Evolutionary conservation across 2,888 invertebrate species (phyloP).

Genomic region (Heliconius hortense): DNA sequence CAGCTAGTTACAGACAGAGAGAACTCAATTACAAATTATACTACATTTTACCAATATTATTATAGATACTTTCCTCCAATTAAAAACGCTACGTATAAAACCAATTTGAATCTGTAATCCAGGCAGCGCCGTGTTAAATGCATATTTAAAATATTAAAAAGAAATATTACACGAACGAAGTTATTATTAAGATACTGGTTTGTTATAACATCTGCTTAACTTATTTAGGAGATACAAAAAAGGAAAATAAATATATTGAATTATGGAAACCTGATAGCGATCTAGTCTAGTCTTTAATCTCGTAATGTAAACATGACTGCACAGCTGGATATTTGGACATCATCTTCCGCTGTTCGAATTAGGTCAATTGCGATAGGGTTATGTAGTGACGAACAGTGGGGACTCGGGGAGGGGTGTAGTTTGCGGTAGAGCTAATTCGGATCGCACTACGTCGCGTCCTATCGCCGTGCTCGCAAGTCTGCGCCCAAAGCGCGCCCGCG

Average conservation of each 20-base stretch:
- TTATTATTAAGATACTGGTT: too few species aligned
- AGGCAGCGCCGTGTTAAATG: too few species aligned
- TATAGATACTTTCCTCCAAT: too few species aligned
- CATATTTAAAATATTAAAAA: too few species aligned
- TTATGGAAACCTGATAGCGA: slow-evolving; percentile 19
- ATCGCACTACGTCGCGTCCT: slow-evolving; percentile 74
- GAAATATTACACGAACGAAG: too few species aligned
- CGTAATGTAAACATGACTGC: slow-evolving; percentile 34
- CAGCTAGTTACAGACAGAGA: background rate
- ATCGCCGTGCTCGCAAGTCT: slow-evolving; percentile 68
- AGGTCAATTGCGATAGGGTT: slow-evolving; percentile 75
- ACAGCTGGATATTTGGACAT: slow-evolving; percentile 49
- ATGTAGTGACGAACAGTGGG: slow-evolving; percentile 54
- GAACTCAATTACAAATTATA: background rate
- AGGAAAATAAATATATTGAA: background rate
- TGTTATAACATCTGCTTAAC: too few species aligned
- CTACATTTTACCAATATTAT: background rate
- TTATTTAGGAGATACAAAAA: background rate
- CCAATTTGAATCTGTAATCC: too few species aligned
- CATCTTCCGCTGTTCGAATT: slow-evolving; percentile 69
- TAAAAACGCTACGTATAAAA: too few species aligned
- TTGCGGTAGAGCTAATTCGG: slow-evolving; percentile 70
- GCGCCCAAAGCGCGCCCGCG: slow-evolving; percentile 60
- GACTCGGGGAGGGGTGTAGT: slow-evolving; percentile 56
- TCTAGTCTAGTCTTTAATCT: slow-evolving; percentile 17